Evolutionary conservation across 2,888 invertebrate genomes (phyloP), one percentile per base, ranked within the genome.

Genomic region (Gymnocheta viridis): DNA sequence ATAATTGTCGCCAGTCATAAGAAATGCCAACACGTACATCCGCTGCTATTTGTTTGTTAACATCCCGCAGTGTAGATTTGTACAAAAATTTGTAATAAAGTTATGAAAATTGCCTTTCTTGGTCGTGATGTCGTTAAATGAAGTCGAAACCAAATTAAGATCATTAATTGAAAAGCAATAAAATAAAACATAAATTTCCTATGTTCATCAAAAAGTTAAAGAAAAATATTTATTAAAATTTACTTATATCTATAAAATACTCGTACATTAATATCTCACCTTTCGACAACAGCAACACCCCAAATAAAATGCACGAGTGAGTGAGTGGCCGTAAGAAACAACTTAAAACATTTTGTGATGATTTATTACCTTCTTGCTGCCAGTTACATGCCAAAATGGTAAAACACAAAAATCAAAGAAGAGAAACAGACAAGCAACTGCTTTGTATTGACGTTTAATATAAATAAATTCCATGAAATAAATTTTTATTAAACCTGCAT

Each of bases 101-200:
- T 70, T 44, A 14, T 22, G n/a, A 41, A 60, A 78, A 19, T 7
- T 29, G 5, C 4, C 19, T n/a, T 41, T 38, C 41, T 22, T 29
- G n/a, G 14, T 69, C 56, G 19, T 66, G 47, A 62, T 70, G 51
- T 44, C 17, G 22, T 67, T 27, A 38, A 74, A 51, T 64, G 32
- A 41, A 54, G 17, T 62, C 22, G 47, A 64, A 54, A 47, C 27
- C 24, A 17, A 54, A 49, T 49, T 49, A 6, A 56, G 35, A 47
- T 56, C 35, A 51, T 74, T 74, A 74, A 69, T 64, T 60, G 62
- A 69, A 74, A 78, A 62, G 17, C 44, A 54, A 78, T 82, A 60
- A 78, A 69, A 44, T 62, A 67, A 54, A 78, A 60, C 44, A 73
- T 78, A 67, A 78, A 82, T 78, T 66, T 66, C 29, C 47, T 22